phyloP scores from a whole-genome alignment of 2,113 vertebrate species.

The Grus americana region DNA sequence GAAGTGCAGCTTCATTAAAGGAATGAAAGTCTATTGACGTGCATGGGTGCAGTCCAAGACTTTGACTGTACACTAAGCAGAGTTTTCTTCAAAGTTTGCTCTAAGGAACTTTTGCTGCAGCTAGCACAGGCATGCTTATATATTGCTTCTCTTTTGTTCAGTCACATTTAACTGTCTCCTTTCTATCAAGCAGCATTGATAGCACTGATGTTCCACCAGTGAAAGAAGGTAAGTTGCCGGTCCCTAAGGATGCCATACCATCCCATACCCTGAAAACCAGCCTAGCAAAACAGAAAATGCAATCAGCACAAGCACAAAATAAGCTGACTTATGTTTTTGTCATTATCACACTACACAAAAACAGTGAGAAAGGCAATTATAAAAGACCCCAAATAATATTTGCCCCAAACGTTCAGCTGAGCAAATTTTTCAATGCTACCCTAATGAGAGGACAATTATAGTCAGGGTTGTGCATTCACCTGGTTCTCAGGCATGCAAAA shows the following conservation, averaged over 20 bases:
- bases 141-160: background rate
- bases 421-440: background rate
- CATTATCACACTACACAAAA: background rate
- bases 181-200: background rate
- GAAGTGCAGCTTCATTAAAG: conserved; percentile 5
- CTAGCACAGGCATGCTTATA: background rate
- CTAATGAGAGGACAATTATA: background rate
- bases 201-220: background rate
- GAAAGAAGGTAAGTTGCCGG: background rate
- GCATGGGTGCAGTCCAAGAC: background rate
- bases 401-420: background rate
- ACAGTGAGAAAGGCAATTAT: background rate
- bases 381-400: background rate
- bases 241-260: background rate
- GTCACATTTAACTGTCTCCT: background rate
- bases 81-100: background rate
- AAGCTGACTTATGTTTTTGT: background rate
- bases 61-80: background rate
- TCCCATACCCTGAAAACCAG: background rate
- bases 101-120: background rate
- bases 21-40: background rate
- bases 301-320: background rate
- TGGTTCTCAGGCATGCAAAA: background rate
- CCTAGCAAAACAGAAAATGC: background rate
- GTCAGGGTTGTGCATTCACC: background rate